Percentiles rank a stretch among this genome's conserved stretches.
phyloP scores from a whole-genome alignment of 1,140 invertebrate species.

The Gonatopus flavifemur region DNA sequence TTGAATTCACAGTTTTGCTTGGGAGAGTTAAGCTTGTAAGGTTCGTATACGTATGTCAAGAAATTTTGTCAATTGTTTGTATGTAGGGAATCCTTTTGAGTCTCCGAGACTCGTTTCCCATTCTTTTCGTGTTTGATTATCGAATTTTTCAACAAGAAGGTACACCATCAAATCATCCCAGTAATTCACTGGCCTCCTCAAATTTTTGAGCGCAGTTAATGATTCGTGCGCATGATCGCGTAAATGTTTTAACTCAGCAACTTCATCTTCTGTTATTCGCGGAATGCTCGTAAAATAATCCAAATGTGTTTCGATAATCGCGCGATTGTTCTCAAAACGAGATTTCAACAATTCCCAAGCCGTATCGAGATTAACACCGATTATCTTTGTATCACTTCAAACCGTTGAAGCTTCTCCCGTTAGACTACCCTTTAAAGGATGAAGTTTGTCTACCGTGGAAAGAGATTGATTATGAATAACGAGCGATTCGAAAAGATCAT shows the following conservation, averaged over 20 bases:
- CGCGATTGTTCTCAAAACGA: background rate
- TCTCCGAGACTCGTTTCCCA: conserved; percentile 9
- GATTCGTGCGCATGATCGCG: background rate
- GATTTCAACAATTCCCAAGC: background rate
- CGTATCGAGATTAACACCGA: background rate
- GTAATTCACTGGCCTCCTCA: conserved; percentile 3
- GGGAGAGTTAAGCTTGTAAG: no score
- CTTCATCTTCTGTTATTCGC: background rate
- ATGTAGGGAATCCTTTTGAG: background rate
- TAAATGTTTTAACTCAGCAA: background rate
- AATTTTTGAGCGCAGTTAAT: background rate
- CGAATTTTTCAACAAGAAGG: conserved; percentile 2
- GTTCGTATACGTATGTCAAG: conserved; percentile 11
- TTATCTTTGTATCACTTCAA: background rate
- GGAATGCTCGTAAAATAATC: background rate
- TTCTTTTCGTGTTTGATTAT: background rate
- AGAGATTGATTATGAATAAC: background rate
- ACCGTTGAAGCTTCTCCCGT: background rate
- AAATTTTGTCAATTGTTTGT: background rate
- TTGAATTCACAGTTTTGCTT: no score
- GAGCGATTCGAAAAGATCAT: background rate
- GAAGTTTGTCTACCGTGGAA: background rate
- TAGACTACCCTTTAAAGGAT: background rate
- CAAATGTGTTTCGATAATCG: background rate
- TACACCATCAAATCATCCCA: conserved; percentile 13